These are phyloP conservation scores for Acestrorhynchus altus DNA, from an alignment of 2,797 vertebrate genomes.

Conservation along the genomic window DNA sequence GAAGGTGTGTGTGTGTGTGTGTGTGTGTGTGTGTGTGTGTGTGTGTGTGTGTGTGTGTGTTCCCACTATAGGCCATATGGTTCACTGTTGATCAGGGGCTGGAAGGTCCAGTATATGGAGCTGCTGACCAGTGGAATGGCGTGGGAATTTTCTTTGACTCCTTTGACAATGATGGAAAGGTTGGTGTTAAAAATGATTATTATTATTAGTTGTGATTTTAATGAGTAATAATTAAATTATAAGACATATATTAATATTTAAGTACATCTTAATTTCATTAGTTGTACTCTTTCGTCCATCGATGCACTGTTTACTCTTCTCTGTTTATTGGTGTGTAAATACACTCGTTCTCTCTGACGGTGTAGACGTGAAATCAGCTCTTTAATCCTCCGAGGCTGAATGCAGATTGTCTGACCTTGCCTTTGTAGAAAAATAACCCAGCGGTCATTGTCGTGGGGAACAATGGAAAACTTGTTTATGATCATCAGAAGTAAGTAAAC, in stretches of 20 bases:
- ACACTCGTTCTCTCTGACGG: no score
- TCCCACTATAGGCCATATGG: slow-evolving; percentile 87
- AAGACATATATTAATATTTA: no score
- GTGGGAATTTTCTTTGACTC: slow-evolving; percentile 97
- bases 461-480: slow-evolving; percentile 92
- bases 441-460: slow-evolving; percentile 91
- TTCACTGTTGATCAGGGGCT: slow-evolving; percentile 88
- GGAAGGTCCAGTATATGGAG: slow-evolving; percentile 94
- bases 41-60: neutral
- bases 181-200: no score
- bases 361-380: no score
- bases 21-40: slow-evolving; percentile 22
- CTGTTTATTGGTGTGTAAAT: no score
- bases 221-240: no score
- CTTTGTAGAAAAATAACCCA: slow-evolving; percentile 96
- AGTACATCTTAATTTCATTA: no score
- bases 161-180: slow-evolving; percentile 98
- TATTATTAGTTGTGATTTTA: no score
- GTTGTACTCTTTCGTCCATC: no score
- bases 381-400: slow-evolving; percentile 16
- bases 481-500: slow-evolving; percentile 95
- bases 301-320: no score
- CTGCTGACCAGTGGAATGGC: slow-evolving; percentile 92
- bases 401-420: slow-evolving; percentile 36
- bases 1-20: neutral